These are phyloP conservation scores for Lapara coniferarum DNA, from an alignment of 2,888 invertebrate species.

Conservation along the genomic window DNA sequence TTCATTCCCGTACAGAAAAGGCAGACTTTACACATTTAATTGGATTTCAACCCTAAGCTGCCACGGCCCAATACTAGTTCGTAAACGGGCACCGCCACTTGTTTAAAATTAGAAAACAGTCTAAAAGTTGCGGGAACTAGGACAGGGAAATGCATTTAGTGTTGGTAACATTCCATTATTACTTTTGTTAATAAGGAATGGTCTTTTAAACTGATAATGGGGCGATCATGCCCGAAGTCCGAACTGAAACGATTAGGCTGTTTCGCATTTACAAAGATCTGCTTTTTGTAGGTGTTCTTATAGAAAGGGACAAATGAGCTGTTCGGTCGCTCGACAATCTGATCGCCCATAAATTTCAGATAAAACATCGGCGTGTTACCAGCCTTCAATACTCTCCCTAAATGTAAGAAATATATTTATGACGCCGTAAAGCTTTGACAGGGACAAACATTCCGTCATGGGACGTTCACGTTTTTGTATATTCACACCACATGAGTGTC, in stretches of 20 bases:
- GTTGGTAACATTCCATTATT: constrained; percentile 12
- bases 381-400: too few relatives aligned
- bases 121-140: constrained; percentile 8
- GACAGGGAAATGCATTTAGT: constrained; percentile 15
- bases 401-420: too few relatives aligned
- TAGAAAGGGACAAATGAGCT: too few relatives aligned
- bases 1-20: background rate
- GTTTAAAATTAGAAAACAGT: constrained; percentile 21
- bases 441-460: background rate
- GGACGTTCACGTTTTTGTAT: background rate
- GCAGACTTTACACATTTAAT: constrained; percentile 1
- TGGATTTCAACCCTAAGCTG: constrained; percentile 10
- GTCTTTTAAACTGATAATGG: constrained; percentile 4
- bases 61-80: constrained; percentile 35
- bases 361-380: too few relatives aligned
- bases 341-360: too few relatives aligned
- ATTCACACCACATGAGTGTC: background rate
- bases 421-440: background rate
- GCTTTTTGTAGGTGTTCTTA: too few relatives aligned
- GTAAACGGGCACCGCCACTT: constrained; percentile 11
- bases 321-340: too few relatives aligned
- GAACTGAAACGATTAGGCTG: background rate
- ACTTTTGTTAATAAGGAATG: constrained; percentile 16
- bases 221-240: background rate
- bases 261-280: background rate